These are phyloP conservation scores for Andrena flavipes DNA, from an alignment of 2,888 invertebrate species.

Conservation along the genomic window DNA sequence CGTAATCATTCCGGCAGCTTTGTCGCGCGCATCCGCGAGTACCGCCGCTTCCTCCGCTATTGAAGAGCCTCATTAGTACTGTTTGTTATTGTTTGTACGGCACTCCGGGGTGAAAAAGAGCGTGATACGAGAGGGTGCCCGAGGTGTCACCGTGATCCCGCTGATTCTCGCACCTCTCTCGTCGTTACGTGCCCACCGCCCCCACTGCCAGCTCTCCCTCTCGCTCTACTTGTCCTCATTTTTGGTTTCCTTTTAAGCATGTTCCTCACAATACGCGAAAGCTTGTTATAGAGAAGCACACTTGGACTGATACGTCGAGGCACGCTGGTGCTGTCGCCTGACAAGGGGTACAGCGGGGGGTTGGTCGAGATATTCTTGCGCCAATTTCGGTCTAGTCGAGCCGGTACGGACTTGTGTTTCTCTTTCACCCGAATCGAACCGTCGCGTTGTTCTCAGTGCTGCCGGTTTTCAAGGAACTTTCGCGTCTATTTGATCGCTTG, in stretches of 20 bases:
- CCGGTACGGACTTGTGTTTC: not conserved
- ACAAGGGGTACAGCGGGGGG: conserved; percentile 44
- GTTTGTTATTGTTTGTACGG: conserved; percentile 84
- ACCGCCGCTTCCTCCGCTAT: conserved; percentile 75
- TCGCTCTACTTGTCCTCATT: conserved; percentile 83
- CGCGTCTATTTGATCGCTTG: no score
- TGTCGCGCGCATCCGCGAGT: conserved; percentile 71
- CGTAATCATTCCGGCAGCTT: conserved; percentile 72
- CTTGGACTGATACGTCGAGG: conserved; percentile 79
- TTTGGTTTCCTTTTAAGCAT: conserved; percentile 85
- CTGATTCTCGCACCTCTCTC: conserved; percentile 83
- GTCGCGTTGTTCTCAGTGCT: no score
- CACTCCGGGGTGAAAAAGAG: conserved; percentile 78
- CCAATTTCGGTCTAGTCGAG: conserved; percentile 50
- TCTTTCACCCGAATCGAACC: no score
- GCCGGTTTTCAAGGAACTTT: no score
- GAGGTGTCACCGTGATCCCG: conserved; percentile 84
- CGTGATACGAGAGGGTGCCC: conserved; percentile 82
- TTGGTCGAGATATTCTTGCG: conserved; percentile 44
- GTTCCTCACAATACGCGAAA: conserved; percentile 82
- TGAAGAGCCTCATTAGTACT: conserved; percentile 84
- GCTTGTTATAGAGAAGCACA: conserved; percentile 84
- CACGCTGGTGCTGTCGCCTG: conserved; percentile 55
- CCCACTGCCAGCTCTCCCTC: conserved; percentile 27
- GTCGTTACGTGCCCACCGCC: conserved; percentile 60